Conservation (phyloP, 2,113 vertebrate species). For the Hemichromis elongatus region DNA sequence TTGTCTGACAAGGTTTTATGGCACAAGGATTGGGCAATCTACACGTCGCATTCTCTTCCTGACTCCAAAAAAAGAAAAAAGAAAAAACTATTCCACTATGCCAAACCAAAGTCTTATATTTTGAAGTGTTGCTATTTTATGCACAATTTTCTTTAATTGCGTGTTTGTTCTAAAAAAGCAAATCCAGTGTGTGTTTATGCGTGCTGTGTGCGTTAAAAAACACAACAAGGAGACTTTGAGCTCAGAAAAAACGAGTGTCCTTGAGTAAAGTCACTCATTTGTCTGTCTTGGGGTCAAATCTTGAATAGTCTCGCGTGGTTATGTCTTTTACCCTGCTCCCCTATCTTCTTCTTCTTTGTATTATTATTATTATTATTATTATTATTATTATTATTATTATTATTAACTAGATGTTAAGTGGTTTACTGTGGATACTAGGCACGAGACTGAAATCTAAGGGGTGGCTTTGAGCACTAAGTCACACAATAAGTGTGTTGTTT, state of each 20-base stretch:
- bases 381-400: background rate
- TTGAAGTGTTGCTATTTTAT: background rate
- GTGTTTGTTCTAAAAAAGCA: background rate
- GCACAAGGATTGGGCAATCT: conserved; percentile 22
- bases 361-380: background rate
- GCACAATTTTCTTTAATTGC: background rate
- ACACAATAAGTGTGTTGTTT: background rate
- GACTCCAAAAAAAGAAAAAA: background rate
- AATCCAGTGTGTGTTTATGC: background rate
- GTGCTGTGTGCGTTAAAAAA: background rate
- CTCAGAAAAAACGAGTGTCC: background rate
- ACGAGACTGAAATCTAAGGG: background rate
- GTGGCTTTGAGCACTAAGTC: background rate
- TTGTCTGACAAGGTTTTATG: conserved; percentile 57
- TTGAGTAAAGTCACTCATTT: background rate
- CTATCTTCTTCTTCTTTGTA: too few species aligned
- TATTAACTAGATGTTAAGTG: background rate
- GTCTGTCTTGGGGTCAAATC: background rate
- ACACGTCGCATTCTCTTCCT: conserved; percentile 8
- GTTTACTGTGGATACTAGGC: background rate
- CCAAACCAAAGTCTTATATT: background rate
- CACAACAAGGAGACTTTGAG: background rate
- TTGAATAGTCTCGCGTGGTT: background rate
- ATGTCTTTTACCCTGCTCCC: background rate
- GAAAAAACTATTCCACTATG: background rate